A percentile compares a stretch with the other conserved stretches of the same genome.
These are phyloP conservation scores for Myoxocephalus aenaeus DNA, from an alignment of 2,797 vertebrate species.

Conservation along the genomic window DNA sequence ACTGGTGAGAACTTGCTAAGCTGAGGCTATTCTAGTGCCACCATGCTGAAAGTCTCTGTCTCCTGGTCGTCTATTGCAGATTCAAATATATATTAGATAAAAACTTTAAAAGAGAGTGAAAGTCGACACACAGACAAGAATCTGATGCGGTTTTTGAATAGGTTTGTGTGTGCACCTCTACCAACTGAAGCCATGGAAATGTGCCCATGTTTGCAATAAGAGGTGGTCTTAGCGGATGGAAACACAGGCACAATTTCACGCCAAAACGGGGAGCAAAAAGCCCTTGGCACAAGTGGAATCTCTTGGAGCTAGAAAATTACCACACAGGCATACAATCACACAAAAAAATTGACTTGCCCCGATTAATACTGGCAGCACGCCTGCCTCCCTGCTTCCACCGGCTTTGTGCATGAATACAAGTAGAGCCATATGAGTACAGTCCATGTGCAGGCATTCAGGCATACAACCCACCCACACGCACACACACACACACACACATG, in stretches of 20 bases:
- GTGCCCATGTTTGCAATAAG: constrained; percentile 37
- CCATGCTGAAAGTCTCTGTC: background rate
- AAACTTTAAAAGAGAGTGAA: constrained; percentile 12
- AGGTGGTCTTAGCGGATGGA: constrained; percentile 44
- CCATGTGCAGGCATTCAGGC: constrained; percentile 24
- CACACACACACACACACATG: constrained; percentile 3
- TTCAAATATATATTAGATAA: constrained; percentile 15
- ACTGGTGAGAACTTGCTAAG: background rate
- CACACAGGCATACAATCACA: constrained; percentile 26
- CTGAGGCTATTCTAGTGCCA: background rate
- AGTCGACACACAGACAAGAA: constrained; percentile 26
- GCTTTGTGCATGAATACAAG: constrained; percentile 21
- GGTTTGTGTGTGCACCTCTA: constrained; percentile 17
- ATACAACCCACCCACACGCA: background rate
- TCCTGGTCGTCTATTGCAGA: background rate
- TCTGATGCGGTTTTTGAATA: constrained; percentile 35
- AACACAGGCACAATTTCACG: constrained; percentile 53
- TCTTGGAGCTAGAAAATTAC: constrained; percentile 43
- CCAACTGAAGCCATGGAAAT: constrained; percentile 36
- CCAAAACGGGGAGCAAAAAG: constrained; percentile 48
- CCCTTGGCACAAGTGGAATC: constrained; percentile 45
- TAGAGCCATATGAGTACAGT: background rate
- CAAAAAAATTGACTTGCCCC: constrained; percentile 20
- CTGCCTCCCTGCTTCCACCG: constrained; percentile 24
- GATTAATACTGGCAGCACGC: constrained; percentile 38